These are phyloP conservation scores for Etheostoma spectabile DNA, from an alignment of 2,113 vertebrate species.

Conservation along the genomic window DNA sequence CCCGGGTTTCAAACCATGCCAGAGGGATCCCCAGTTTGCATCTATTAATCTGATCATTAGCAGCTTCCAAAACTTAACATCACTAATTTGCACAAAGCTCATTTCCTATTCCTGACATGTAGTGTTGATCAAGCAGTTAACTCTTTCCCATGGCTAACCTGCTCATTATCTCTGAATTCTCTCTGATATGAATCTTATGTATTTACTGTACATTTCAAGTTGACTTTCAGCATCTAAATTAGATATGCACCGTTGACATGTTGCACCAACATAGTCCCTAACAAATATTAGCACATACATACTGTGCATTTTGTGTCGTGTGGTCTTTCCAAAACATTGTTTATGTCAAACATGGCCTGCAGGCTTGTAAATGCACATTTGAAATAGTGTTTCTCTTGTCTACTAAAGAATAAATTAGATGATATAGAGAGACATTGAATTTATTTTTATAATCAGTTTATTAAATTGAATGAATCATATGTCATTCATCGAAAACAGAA, in stretches of 20 bases:
- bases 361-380: neutral
- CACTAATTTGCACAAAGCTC: conserved; percentile 70
- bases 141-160: conserved; percentile 16
- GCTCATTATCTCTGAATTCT: conserved; percentile 14
- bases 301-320: neutral
- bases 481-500: neutral
- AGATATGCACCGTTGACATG: neutral
- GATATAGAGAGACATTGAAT: neutral
- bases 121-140: conserved; percentile 37
- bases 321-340: neutral
- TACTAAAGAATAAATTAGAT: neutral
- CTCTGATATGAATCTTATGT: conserved; percentile 2
- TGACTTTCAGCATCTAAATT: neutral
- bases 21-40: conserved; percentile 68
- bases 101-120: conserved; percentile 52
- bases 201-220: conserved; percentile 16
- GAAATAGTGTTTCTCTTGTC: neutral
- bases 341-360: neutral
- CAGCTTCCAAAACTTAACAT: conserved; percentile 55
- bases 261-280: neutral
- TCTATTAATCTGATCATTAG: conserved; percentile 78
- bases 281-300: neutral
- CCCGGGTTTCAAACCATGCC: conserved; percentile 59
- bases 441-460: neutral
- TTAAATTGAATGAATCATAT: conserved; percentile 1